A percentile compares a stretch with the other conserved stretches of the same genome.
These are phyloP conservation scores for Acleris cristana DNA, from an alignment of 2,888 invertebrate genomes.

Conservation along the genomic window DNA sequence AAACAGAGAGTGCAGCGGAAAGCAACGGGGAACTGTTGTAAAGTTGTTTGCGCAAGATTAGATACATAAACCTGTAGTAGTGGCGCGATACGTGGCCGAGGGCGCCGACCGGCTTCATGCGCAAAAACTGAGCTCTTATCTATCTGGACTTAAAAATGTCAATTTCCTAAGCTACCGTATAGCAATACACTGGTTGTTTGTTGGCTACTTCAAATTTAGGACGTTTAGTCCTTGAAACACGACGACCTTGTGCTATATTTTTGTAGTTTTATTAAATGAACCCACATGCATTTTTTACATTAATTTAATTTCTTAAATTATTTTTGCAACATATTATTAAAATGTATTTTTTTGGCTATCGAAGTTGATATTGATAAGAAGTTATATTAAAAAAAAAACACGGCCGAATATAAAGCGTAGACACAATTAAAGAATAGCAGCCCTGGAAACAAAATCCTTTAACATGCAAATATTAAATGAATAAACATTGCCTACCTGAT, in stretches of 20 bases:
- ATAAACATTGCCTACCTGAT: slow-evolving; percentile 87
- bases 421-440: slow-evolving; percentile 20
- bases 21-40: slow-evolving; percentile 48
- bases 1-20: slow-evolving; percentile 59
- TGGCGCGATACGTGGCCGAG: slow-evolving; percentile 50
- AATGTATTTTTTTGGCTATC: too few species aligned
- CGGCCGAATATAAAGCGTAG: not conserved
- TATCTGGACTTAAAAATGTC: slow-evolving; percentile 45
- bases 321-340: too few species aligned
- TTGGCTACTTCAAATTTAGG: slow-evolving; percentile 19
- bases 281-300: too few species aligned
- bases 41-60: slow-evolving; percentile 68
- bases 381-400: not conserved
- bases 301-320: too few species aligned
- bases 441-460: slow-evolving; percentile 34
- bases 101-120: slow-evolving; percentile 30
- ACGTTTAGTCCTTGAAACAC: not conserved
- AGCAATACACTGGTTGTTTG: slow-evolving; percentile 19
- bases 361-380: too few species aligned
- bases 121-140: slow-evolving; percentile 48
- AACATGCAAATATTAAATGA: slow-evolving; percentile 40
- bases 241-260: slow-evolving; percentile 25
- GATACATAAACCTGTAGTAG: slow-evolving; percentile 63
- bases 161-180: slow-evolving; percentile 27
- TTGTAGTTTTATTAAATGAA: not conserved